These are phyloP conservation scores for Anoncus sp. DNA, from an alignment of 2,888 invertebrate species.

Conservation along the genomic window DNA sequence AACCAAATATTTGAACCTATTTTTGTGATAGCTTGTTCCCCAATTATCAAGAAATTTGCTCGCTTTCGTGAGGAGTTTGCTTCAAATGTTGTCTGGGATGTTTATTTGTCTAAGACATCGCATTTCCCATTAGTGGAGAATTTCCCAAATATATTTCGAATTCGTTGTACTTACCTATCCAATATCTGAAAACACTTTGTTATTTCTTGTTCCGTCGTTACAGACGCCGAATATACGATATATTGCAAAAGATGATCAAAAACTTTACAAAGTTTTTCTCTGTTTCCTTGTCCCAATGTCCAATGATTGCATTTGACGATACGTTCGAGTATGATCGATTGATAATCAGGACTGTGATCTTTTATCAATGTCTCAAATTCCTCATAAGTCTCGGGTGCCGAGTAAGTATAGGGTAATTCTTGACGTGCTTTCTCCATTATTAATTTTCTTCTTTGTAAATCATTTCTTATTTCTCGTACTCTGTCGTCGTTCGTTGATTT, in stretches of 20 bases:
- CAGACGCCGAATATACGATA: slow-evolving; percentile 86
- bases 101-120: too few species aligned
- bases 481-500: slow-evolving; percentile 61
- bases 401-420: slow-evolving; percentile 86
- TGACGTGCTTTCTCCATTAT: slow-evolving; percentile 85
- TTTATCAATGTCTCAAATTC: slow-evolving; percentile 87
- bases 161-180: slow-evolving; percentile 82
- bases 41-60: too few species aligned
- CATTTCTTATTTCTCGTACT: slow-evolving; percentile 75
- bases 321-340: slow-evolving; percentile 89
- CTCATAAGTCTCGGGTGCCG: slow-evolving; percentile 87
- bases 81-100: too few species aligned
- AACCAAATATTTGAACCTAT: neutral
- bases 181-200: slow-evolving; percentile 86
- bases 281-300: slow-evolving; percentile 91
- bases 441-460: slow-evolving; percentile 81
- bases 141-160: neutral
- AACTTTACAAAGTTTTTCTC: slow-evolving; percentile 89
- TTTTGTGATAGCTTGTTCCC: too few species aligned
- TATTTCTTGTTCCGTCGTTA: slow-evolving; percentile 80
- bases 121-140: too few species aligned
- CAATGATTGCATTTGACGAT: slow-evolving; percentile 96
- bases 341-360: slow-evolving; percentile 87
- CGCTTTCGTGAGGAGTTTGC: too few species aligned
- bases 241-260: slow-evolving; percentile 92